Evolutionary conservation across 2,113 vertebrate genomes (phyloP).

Genomic region (Daboia siamensis): DNA sequence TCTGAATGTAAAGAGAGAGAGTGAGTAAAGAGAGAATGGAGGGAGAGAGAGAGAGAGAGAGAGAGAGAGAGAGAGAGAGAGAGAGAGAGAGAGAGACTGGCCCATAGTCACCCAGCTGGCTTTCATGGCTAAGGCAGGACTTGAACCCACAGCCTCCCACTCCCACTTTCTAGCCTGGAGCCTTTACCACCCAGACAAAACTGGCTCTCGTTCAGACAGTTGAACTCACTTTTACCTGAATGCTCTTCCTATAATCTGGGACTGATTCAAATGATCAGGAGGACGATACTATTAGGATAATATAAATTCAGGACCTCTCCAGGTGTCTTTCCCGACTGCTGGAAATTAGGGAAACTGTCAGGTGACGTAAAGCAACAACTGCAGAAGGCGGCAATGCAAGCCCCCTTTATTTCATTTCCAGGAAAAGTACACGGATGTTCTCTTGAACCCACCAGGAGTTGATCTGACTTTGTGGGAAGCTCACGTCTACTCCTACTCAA

Average conservation of each 20-base stretch:
- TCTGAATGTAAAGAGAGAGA: no score
- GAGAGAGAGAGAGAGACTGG: not conserved
- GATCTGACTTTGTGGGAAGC: not conserved
- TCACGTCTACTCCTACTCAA: not conserved
- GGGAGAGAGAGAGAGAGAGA: no score
- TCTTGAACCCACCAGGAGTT: not conserved
- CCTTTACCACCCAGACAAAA: not conserved
- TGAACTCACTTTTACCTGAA: not conserved
- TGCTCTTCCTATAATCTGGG: not conserved
- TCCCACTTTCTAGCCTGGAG: not conserved
- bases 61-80: no score
- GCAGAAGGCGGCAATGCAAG: not conserved
- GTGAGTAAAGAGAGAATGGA: no score
- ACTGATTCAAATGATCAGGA: not conserved
- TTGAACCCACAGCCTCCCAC: not conserved
- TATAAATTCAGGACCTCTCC: not conserved
- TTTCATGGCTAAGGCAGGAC: not conserved
- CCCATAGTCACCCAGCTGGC: not conserved
- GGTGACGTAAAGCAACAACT: not conserved
- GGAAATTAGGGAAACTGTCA: not conserved
- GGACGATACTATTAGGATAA: not conserved
- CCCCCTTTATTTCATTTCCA: not conserved
- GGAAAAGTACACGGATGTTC: not conserved
- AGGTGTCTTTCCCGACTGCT: not conserved
- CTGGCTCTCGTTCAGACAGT: not conserved